phyloP scores from a whole-genome alignment of 2,888 invertebrate genomes.

The Neuroscelio doddi region DNA sequence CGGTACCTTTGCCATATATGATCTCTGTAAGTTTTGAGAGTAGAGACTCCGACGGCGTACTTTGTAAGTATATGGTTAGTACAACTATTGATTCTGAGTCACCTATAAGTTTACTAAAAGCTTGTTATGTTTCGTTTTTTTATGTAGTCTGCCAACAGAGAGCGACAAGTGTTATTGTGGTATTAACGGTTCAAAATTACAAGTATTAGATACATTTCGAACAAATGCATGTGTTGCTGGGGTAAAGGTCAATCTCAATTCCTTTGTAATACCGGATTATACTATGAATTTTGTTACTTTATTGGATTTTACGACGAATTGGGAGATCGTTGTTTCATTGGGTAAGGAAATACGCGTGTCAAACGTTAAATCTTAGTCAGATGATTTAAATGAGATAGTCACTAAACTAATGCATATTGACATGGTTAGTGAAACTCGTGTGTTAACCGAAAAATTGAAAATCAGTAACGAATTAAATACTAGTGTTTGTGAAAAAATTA shows the following conservation, averaged over 20 bases:
- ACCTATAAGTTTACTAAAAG: slow-evolving; percentile 24
- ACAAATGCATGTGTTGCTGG: neutral
- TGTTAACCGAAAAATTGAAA: no score
- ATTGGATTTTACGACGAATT: slow-evolving; percentile 13
- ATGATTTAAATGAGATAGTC: slow-evolving; percentile 1
- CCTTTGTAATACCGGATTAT: slow-evolving; percentile 16
- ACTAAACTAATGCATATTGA: no score
- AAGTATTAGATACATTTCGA: slow-evolving; percentile 12
- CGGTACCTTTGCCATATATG: slow-evolving; percentile 9
- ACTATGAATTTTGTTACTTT: slow-evolving; percentile 12
- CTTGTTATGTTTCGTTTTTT: slow-evolving; percentile 1
- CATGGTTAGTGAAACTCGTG: no score
- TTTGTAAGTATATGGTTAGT: slow-evolving; percentile 6
- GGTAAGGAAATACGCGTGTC: no score
- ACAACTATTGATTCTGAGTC: slow-evolving; percentile 28
- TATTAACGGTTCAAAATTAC: slow-evolving; percentile 9
- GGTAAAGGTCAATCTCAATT: slow-evolving; percentile 1
- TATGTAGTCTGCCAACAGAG: neutral
- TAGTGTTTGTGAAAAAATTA: slow-evolving; percentile 5
- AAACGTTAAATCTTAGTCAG: no score
- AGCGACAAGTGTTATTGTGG: slow-evolving; percentile 1
- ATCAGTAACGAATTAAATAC: no score
- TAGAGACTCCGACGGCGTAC: neutral
- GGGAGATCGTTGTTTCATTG: no score
- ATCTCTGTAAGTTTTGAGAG: slow-evolving; percentile 6